Evolutionary conservation across 2,888 invertebrate genomes (phyloP).

Genomic region (Ochropleura plecta): DNA sequence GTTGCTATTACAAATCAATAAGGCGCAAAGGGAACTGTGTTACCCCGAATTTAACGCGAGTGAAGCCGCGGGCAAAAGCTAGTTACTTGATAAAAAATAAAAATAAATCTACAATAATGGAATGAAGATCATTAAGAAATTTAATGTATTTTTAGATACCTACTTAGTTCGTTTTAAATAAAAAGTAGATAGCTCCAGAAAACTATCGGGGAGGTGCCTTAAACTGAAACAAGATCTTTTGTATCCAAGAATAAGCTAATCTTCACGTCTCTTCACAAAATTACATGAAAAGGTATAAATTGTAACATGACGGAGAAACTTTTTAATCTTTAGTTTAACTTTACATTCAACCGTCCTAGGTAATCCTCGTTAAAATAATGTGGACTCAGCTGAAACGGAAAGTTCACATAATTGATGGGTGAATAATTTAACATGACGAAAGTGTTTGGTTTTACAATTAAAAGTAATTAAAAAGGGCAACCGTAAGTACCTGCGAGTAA

Average conservation of each 20-base stretch:
- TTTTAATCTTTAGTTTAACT: slow-evolving; percentile 49
- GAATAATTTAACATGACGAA: slow-evolving; percentile 42
- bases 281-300: slow-evolving; percentile 24
- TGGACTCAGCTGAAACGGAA: slow-evolving; percentile 46
- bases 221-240: background rate
- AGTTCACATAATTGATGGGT: slow-evolving; percentile 38
- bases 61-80: too few relatives aligned
- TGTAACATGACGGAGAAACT: slow-evolving; percentile 19
- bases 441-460: slow-evolving; percentile 38
- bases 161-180: too few relatives aligned
- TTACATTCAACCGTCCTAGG: slow-evolving; percentile 29
- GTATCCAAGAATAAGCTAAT: background rate
- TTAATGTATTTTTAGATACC: too few relatives aligned
- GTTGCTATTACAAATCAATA: too few relatives aligned
- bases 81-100: too few relatives aligned
- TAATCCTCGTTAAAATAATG: slow-evolving; percentile 56
- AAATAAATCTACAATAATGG: too few relatives aligned
- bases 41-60: too few relatives aligned
- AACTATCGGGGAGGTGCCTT: background rate
- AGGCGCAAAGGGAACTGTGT: too few relatives aligned
- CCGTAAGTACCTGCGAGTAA: background rate
- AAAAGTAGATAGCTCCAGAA: too few relatives aligned
- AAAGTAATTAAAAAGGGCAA: slow-evolving; percentile 39
- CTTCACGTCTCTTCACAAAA: slow-evolving; percentile 13
- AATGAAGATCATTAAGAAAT: too few relatives aligned